Evolutionary conservation across 2,797 vertebrate species (phyloP).

Genomic region (Mionectes olivaceus): DNA sequence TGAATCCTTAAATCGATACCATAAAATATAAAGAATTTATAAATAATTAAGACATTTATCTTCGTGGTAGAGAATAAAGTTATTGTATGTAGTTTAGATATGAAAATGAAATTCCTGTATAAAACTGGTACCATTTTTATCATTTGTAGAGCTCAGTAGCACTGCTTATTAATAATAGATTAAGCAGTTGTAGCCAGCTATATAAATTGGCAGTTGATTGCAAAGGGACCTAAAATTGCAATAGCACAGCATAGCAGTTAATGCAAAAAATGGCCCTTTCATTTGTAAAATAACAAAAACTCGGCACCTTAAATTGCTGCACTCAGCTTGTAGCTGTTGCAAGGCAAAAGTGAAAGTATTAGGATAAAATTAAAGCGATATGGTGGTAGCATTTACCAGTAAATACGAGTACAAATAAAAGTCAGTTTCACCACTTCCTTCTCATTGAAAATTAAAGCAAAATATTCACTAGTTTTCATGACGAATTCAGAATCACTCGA

Average conservation of each 20-base stretch:
- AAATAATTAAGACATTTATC: conserved; percentile 77
- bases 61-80: conserved; percentile 71
- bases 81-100: conserved; percentile 69
- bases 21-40: conserved; percentile 73
- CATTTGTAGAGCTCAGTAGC: conserved; percentile 70
- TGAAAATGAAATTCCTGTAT: conserved; percentile 74
- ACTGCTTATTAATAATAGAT: conserved; percentile 77
- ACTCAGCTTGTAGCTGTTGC: conserved; percentile 59
- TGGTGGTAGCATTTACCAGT: conserved; percentile 26
- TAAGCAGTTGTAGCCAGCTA: conserved; percentile 75
- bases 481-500: conserved; percentile 43
- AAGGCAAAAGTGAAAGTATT: conserved; percentile 64
- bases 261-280: conserved; percentile 66
- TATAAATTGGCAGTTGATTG: conserved; percentile 75
- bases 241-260: conserved; percentile 65
- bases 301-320: conserved; percentile 61
- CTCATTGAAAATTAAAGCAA: conserved; percentile 47
- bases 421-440: conserved; percentile 21
- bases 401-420: conserved; percentile 44
- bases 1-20: conserved; percentile 67
- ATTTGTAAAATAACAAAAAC: conserved; percentile 72
- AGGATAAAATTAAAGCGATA: conserved; percentile 32
- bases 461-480: conserved; percentile 14
- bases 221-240: conserved; percentile 70
- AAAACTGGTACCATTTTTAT: conserved; percentile 71